Base-by-base conservation (phyloP, 2,113 vertebrate genomes). In the Lasiurus borealis region DNA sequence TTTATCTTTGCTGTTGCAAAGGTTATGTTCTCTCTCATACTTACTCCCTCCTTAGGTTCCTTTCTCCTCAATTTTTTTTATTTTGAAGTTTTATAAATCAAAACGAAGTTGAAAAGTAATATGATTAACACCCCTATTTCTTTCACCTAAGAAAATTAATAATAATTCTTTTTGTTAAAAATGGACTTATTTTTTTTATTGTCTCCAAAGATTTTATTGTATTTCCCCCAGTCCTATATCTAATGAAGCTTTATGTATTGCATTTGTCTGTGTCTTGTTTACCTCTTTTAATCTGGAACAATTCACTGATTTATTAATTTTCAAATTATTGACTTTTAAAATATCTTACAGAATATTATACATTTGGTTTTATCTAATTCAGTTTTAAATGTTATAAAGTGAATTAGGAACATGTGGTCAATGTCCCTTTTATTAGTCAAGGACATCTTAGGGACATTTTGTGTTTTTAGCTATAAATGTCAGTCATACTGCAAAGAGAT, bases 301-400 rank as follows among this genome's bases (percentile, higher is more conserved):
- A n/a, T 81, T 2, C 14, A 80, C 2, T 80, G 34, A 13, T 48
- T 75, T 84, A 36, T 25, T 85, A 19, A 31, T 52, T 71, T 95
- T 90, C 23, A 50, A 31, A 68, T 88, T 27, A 48, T 4, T 73
- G 29, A 62, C 11, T 54, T 68, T 89, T 68, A 34, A 93, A 88
- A 62, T 85, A 40, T 19, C 8, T 88, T 82, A 57, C 6, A 93
- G 46, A 88, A 73, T 81, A 50, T 11, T 57, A 73, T 62, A 72
- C 50, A 93, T 91, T 93, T 90, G 25, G 25, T 93, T 73, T 87
- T 64, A 29, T 88, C 87, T 86, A 69, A 34, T 94, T 96, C 31
- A 90, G 19, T 27, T 95, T 95, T 52, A 78, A 85, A 68, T 82
- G 36, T 89, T 80, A 80, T 91, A 83, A 94, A 95, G 40, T 92